Base-by-base conservation (phyloP, 2,797 vertebrate genomes). In the Nannoperca australis region DNA sequence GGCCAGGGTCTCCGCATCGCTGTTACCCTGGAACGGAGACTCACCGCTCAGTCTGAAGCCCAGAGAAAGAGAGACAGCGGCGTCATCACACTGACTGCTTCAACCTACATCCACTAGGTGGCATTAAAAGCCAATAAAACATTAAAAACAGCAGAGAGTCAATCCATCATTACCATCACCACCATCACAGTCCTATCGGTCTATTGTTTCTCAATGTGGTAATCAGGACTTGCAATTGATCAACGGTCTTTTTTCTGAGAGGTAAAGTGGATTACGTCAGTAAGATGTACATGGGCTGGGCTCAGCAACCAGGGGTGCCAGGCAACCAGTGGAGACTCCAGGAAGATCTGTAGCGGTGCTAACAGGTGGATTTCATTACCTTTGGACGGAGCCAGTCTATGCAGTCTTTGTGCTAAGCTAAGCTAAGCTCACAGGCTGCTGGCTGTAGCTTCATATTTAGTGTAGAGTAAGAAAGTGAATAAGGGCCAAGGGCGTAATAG, bases 11-110 rank as follows among this genome's bases (percentile, higher is more conserved):
- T 97, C 97, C 13, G 88, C n/a, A 59, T 97, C 96, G 0, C 83
- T 96, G 82, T 93, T 89, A 8, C 97, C 97, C 87, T 96, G 97
- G 90, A 98, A 98, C 0, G 97, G 97, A 32, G 96, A 98, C 85
- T 97, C 96, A 0, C 97, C 97, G 0, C 97, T 97, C 73, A 98
- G 85, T 73, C 97, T 97, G 20, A 70, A 27, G 45, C 53, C 4
- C 47, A 70, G 15, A 83, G 51, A 18, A 10, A 59, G 11, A 72
- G 45, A 78, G 36, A 67, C 13, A 68, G 30, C 9, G 7, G 34
- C 7, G 17, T 38, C 20, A 49, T 22, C 27, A 45, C 7, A 2
- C 3, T 17, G 15, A n/a, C 18, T 15, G n/a, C 51, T 22, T 15
- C 58, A 60, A 10, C 14, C 9, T 49, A 1, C 4, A n/a, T 38